Base-by-base conservation (phyloP, 1,140 invertebrate genomes). In the Phocides pigmalion region DNA sequence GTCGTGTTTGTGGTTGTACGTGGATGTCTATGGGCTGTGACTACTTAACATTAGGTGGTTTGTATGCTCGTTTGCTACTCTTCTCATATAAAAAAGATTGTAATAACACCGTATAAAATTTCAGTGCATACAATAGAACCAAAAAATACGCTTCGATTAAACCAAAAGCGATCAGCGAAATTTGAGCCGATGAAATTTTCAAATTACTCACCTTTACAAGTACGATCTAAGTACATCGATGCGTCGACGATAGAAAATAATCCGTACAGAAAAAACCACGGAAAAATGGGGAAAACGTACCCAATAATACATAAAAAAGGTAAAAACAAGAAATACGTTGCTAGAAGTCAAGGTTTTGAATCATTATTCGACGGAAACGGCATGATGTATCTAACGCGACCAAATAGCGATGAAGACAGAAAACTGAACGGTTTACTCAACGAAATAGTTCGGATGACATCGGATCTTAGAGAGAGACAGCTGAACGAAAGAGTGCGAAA, bases 401-500 rank as follows among this genome's bases (percentile, higher is more conserved):
- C 64, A 0, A 20, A 35, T 9, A 37, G 16, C 8, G 49, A 39
- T 11, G 64, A 66, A 4, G 56, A 66, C 2, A 44, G 64, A 39
- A 15, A 61, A 39, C 19, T 66, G 9, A 66, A 66, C 14, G 46
- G 50, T 20, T 32, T 66, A 5, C 46, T 66, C 47, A 66, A 59
- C 11, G 56, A 66, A 32, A 59, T 59, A 5, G 56, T 59, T 16
- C 16, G 16, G 11, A 19, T 59, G 25, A 37, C 42, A 14, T 25
- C 37, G 0, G 25, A 46, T 35, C 25, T 59, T n/a, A 42, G 28
- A 37, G 3, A 42, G 14, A 32, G 17, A 14, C 42, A 12, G 16
- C 0, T 12, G n/a, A 16, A 17, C 3, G 12, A 47, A 32, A 32
- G 28, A 32, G 28, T 11, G 20, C n/a, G 20, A 12, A 14, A 39